A percentile compares a stretch with the other conserved stretches of the same genome.
These are phyloP conservation scores for Dendrocincla fuliginosa DNA, from an alignment of 2,797 vertebrate species.

Conservation along the genomic window DNA sequence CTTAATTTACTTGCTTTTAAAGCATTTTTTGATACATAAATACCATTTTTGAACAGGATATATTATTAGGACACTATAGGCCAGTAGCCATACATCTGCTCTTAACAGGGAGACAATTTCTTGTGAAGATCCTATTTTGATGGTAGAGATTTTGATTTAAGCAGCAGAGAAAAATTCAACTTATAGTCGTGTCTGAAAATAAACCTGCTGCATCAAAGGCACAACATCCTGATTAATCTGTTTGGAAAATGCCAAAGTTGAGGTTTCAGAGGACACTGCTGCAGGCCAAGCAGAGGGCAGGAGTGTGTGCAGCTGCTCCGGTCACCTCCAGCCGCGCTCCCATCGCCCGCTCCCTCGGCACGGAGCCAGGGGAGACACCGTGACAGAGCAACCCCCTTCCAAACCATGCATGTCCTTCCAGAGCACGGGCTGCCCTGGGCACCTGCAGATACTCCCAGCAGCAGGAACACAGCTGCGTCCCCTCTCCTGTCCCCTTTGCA, in stretches of 20 bases:
- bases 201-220: not conserved
- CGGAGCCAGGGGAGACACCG: accelerated
- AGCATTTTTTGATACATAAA: not conserved
- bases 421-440: accelerated
- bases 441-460: not conserved
- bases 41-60: not conserved
- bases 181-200: not conserved
- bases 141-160: not conserved
- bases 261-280: not conserved
- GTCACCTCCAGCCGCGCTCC: accelerated
- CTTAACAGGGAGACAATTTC: not conserved
- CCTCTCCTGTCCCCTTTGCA: not conserved
- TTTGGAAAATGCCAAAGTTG: not conserved
- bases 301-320: not conserved
- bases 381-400: not conserved
- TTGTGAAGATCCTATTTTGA: not conserved
- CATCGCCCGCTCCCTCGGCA: not conserved
- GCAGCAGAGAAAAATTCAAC: not conserved
- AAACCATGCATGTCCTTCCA: accelerated
- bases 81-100: not conserved
- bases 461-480: not conserved
- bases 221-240: not conserved
- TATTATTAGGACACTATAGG: not conserved
- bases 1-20: not conserved
- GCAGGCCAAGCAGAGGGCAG: not conserved